Evolutionary conservation across 2,888 invertebrate species (phyloP).

Genomic region (Pegoplata infirma): DNA sequence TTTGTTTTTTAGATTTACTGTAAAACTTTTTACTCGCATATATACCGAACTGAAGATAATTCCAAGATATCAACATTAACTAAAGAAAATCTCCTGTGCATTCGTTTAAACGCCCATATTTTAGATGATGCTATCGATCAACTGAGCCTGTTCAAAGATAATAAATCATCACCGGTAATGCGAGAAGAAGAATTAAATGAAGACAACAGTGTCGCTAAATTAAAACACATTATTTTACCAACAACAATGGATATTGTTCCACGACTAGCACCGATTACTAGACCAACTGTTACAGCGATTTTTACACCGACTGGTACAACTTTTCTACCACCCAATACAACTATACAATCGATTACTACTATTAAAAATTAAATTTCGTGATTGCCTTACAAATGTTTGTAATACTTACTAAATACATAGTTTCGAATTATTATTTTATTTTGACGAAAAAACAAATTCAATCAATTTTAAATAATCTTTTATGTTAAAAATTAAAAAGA

Average conservation of each 20-base stretch:
- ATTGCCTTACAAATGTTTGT: no score
- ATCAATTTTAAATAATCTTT: no score
- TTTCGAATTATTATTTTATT: no score
- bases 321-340: background rate
- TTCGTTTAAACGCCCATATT: slow-evolving; percentile 23
- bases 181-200: background rate
- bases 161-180: background rate
- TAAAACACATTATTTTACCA: background rate
- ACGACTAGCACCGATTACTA: background rate
- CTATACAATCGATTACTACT: background rate
- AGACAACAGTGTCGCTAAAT: background rate
- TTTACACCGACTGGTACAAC: background rate
- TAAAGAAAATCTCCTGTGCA: slow-evolving; percentile 28
- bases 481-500: no score
- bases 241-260: background rate
- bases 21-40: slow-evolving; percentile 22
- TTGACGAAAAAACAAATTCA: no score
- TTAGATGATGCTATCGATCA: slow-evolving; percentile 24
- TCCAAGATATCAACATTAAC: slow-evolving; percentile 10
- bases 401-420: no score
- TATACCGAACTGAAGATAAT: background rate
- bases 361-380: background rate
- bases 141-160: background rate
- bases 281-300: background rate
- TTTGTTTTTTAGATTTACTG: slow-evolving; percentile 32